Base-by-base conservation (phyloP, 2,797 vertebrate genomes). In the Pterois miles region DNA sequence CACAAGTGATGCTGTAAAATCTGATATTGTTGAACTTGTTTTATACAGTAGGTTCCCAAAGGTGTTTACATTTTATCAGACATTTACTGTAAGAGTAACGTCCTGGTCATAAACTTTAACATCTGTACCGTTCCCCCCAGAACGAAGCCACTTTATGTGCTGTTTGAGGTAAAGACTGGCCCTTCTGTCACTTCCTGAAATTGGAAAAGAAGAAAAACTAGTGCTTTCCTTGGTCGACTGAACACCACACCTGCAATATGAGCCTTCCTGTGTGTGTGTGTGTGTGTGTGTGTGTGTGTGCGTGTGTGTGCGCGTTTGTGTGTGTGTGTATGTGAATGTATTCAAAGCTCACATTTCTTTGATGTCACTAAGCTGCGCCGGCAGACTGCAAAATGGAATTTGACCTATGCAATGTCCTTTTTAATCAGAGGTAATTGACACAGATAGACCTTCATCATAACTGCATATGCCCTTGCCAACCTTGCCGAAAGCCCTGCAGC, bases 351-450 rank as follows among this genome's bases (percentile, higher is more conserved):
- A 8, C 53, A 80, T 84, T 84, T 70, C 72, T 79, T 52, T 81
- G 63, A 82, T 71, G 80, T 53, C 54, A 59, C 78, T 63, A 79
- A 76, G 84, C 81, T 81, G 63, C 78, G 38, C 31, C 6, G 62
- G 52, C 81, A 85, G 66, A 79, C 67, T 76, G 76, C 76, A 76
- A 83, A 83, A 85, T 74, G 71, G 76, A 88, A 82, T 83, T 82
- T 90, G 86, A 90, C 80, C 81, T 80, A 53, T 63, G 62, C 54
- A 67, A 89, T 81, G 89, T 87, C 86, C 80, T 80, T 88, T 89
- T 85, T 86, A 90, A 92, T 89, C 80, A 89, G 80, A 75, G 48
- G 54, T 89, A 89, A 91, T 90, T 89, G 83, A 87, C 86, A 89
- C 65, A 81, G 76, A 84, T 85, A 87, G 82, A 81, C 87, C 74